These are phyloP conservation scores for Rhyzopertha dominica DNA, from an alignment of 1,140 invertebrate genomes.

Conservation along the genomic window DNA sequence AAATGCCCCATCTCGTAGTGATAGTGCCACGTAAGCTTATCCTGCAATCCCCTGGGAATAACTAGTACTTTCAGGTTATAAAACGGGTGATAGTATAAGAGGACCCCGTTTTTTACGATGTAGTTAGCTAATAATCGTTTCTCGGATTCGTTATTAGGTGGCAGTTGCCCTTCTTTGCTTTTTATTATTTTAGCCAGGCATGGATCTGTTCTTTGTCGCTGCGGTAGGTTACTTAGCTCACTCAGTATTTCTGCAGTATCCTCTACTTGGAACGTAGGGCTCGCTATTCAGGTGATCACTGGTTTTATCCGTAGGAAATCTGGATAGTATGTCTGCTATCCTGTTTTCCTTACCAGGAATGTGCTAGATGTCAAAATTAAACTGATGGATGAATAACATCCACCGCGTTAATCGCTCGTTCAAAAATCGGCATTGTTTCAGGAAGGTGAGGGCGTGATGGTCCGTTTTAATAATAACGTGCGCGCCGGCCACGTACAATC, in stretches of 20 bases:
- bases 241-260: neutral
- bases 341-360: constrained; percentile 23
- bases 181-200: neutral
- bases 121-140: neutral
- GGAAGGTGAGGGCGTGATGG: constrained; percentile 44
- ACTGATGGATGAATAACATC: constrained; percentile 44
- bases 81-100: neutral
- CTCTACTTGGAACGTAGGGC: neutral
- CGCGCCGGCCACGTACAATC: neutral
- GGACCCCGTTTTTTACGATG: neutral
- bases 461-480: constrained; percentile 46
- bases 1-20: constrained; percentile 37
- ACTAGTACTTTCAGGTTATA: neutral
- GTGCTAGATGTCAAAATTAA: constrained; percentile 41
- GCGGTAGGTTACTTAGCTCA: neutral
- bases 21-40: constrained; percentile 1
- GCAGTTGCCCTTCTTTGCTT: neutral
- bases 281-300: neutral
- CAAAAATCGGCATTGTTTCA: constrained; percentile 40
- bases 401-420: constrained; percentile 44
- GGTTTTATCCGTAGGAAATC: too few species aligned
- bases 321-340: constrained; percentile 26
- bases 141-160: neutral
- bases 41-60: neutral
- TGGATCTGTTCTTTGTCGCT: neutral